phyloP scores from a whole-genome alignment of 2,888 invertebrate genomes.

The Calameuta filiformis region DNA sequence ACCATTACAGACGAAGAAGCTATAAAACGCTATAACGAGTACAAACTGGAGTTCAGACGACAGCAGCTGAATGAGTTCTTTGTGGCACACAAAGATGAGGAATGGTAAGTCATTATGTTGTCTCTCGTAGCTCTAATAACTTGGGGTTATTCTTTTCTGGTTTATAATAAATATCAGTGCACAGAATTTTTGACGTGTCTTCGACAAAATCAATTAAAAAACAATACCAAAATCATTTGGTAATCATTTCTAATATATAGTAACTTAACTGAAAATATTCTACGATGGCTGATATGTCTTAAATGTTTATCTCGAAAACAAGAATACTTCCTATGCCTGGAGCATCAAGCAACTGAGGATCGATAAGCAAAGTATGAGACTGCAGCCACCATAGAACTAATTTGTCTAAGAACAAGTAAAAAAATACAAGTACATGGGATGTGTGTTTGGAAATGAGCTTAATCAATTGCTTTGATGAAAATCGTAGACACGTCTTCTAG shows the following conservation, averaged over 20 bases:
- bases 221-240: background rate
- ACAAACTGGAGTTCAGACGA: slow-evolving; percentile 95
- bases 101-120: slow-evolving; percentile 83
- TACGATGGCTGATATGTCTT: background rate
- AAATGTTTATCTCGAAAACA: background rate
- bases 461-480: slow-evolving; percentile 25
- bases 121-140: background rate
- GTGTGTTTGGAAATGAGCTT: background rate
- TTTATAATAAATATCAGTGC: background rate
- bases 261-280: background rate
- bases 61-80: slow-evolving; percentile 99
- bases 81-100: slow-evolving; percentile 98
- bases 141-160: background rate
- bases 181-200: background rate
- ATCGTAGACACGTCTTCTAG: slow-evolving; percentile 34
- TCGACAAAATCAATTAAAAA: background rate
- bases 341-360: background rate
- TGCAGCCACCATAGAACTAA: background rate
- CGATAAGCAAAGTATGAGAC: background rate
- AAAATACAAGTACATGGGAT: background rate
- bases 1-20: slow-evolving; percentile 97
- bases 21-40: slow-evolving; percentile 96
- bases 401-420: background rate
- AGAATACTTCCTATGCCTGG: background rate
- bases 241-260: background rate